Evolutionary conservation across 2,113 vertebrate species (phyloP).

Genomic region (Esox niger): DNA sequence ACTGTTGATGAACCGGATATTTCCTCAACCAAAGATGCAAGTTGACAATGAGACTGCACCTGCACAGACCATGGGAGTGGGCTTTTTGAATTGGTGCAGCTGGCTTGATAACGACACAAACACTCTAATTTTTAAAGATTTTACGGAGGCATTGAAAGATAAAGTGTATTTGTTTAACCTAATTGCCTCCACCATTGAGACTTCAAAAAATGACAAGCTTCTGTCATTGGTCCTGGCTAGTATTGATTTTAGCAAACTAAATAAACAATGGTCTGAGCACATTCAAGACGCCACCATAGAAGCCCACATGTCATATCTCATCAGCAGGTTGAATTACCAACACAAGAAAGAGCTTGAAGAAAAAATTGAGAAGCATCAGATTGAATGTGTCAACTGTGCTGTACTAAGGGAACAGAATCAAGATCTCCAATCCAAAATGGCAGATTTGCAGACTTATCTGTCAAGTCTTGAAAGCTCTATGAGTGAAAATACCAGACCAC

Average conservation of each 20-base stretch:
- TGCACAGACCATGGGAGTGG: background rate
- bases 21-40: constrained; percentile 24
- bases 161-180: constrained; percentile 55
- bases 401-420: constrained; percentile 50
- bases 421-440: constrained; percentile 55
- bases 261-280: constrained; percentile 47
- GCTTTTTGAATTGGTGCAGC: constrained; percentile 39
- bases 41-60: constrained; percentile 15
- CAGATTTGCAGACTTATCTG: constrained; percentile 43
- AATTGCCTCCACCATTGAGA: constrained; percentile 46
- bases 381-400: constrained; percentile 55
- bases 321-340: constrained; percentile 54
- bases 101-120: constrained; percentile 57
- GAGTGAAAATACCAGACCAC: constrained; percentile 17
- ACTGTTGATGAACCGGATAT: constrained; percentile 43
- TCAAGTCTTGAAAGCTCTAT: constrained; percentile 27
- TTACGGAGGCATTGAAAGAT: constrained; percentile 51
- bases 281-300: constrained; percentile 66
- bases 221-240: constrained; percentile 50
- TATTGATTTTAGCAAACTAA: constrained; percentile 30
- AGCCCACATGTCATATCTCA: constrained; percentile 55
- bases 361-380: constrained; percentile 16
- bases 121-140: constrained; percentile 49
- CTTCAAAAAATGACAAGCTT: constrained; percentile 50
- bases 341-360: constrained; percentile 39